These are phyloP conservation scores for Phylloscopus trochiloides DNA, from an alignment of 2,113 vertebrate species.

Conservation along the genomic window DNA sequence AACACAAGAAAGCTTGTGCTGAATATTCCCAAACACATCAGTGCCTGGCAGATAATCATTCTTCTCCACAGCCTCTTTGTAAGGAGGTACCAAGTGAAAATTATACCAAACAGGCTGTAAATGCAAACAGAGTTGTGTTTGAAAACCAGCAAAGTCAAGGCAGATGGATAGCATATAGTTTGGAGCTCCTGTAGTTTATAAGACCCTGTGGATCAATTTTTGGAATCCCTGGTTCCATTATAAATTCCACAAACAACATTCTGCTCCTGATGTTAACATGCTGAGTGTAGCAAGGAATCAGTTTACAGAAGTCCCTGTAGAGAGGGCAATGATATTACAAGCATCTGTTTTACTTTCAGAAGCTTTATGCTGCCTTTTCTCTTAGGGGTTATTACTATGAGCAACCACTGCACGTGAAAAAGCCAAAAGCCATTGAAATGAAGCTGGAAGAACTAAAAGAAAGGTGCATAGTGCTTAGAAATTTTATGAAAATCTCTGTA, in stretches of 20 bases:
- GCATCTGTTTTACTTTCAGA: constrained; percentile 29
- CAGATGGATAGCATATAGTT: background rate
- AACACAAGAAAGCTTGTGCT: background rate
- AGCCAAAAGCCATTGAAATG: background rate
- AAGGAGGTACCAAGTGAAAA: background rate
- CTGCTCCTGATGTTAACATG: constrained; percentile 12
- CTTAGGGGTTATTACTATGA: background rate
- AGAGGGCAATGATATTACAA: constrained; percentile 24
- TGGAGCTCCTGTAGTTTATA: background rate
- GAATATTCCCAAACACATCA: background rate
- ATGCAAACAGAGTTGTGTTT: background rate
- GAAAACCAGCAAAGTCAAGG: background rate
- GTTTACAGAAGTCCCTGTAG: background rate
- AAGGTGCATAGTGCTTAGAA: background rate
- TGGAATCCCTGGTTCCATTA: background rate
- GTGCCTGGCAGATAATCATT: background rate
- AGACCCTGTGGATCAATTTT: background rate
- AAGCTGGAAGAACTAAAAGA: background rate
- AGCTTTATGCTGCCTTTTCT: background rate
- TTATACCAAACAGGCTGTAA: background rate
- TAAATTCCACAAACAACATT: constrained; percentile 19
- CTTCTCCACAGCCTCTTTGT: background rate
- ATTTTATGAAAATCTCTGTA: background rate
- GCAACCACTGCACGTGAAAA: background rate
- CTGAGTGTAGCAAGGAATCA: constrained; percentile 17